Conservation (phyloP, 2,797 vertebrate species). For the Pteronotus mesoamericanus region DNA sequence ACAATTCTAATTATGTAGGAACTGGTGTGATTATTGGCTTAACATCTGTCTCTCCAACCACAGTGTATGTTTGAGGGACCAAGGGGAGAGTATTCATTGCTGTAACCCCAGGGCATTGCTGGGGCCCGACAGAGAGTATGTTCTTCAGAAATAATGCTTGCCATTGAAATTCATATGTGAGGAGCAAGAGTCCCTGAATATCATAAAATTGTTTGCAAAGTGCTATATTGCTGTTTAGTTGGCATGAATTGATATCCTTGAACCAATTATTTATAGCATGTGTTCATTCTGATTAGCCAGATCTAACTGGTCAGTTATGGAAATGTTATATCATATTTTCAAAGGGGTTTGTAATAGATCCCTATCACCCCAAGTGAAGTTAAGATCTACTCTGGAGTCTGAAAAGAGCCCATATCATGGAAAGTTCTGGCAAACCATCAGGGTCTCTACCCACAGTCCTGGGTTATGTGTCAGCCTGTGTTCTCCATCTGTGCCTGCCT, state of each 20-base stretch:
- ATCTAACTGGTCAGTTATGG: neutral
- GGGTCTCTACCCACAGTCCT: neutral
- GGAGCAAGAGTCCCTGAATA: neutral
- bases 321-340: neutral
- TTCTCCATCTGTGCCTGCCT: conserved; percentile 54
- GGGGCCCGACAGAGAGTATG: neutral
- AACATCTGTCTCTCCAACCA: conserved; percentile 14
- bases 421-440: neutral
- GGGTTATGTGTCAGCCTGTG: neutral
- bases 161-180: neutral
- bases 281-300: neutral
- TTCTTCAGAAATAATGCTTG: neutral
- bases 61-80: neutral
- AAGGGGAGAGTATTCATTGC: neutral
- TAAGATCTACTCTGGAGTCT: neutral
- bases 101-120: neutral
- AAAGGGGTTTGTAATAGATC: neutral
- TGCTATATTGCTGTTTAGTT: neutral
- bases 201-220: neutral
- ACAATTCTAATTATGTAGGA: conserved; percentile 49
- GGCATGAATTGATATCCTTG: neutral
- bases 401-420: neutral
- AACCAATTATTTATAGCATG: neutral
- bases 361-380: neutral
- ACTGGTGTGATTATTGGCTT: conserved; percentile 41